Base-by-base conservation (phyloP, 2,888 invertebrate genomes). In the Pammene aurita region DNA sequence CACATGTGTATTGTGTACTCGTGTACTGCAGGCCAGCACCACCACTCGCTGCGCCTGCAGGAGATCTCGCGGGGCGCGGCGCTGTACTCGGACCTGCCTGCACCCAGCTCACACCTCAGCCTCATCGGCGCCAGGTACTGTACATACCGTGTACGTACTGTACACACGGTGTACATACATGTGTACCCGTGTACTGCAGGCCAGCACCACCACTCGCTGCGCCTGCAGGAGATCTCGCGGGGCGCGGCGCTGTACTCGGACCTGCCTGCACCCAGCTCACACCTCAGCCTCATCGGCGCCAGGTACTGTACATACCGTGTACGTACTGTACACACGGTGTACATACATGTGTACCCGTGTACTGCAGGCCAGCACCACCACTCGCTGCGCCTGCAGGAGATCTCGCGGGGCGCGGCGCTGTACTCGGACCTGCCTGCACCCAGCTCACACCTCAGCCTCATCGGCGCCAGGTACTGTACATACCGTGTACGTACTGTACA, bases 381-480 rank as follows among this genome's bases (percentile, higher is more conserved):
- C 72, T 92, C 92, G 0, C 75, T 92, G 18, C 80, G 93, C 56
- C 78, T 93, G 38, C 93, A 92, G 73, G 94, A 95, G 85, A 89
- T 94, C 71, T 93, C 95, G 16, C 94, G 95, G 75, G 93, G 94
- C 63, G 94, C 94, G 9, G 95, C 93, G 73, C 84, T 97, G 4
- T 97, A 97, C 81, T 96, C 96, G n/a, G 97, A 97, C 81, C 85
- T 97, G 66, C 97, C 97, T 0, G 92, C 93, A 1, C 96, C 96
- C 0, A 95, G 95, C 75, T 93, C 94, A 16, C 92, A 93, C 69
- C 86, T 94, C 80, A 90, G 93, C 89, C 70, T 94, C 2, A 89
- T 93, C 48, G 93, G 93, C 42, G 91, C 93, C 5, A 88, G 93
- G 92, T 93, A 65, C 11, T 41, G 64, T n/a, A n/a, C n/a, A n/a